Evolutionary conservation across 2,113 vertebrate genomes (phyloP), one percentile per base, ranked within the genome.

Genomic region (Malaclemys terrapin): DNA sequence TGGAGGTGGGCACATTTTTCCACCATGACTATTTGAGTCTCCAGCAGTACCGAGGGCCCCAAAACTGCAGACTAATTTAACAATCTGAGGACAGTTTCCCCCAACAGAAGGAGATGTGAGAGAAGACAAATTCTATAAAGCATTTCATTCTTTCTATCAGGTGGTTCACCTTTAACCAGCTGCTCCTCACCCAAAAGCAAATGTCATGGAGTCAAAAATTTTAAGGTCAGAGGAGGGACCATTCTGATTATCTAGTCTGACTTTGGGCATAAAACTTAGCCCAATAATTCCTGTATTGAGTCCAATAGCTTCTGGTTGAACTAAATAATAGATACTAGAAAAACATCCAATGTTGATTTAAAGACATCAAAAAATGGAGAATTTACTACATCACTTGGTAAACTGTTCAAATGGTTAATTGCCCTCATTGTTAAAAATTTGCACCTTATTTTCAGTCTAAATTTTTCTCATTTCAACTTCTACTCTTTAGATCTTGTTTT

Each of bases 251-350:
- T 65, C 82, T 83, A 88, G 52, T 38, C 25, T 89, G 80, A 42
- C 91, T 92, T 96, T 88, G 27, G 62, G 82, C 82, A 93, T 82
- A 54, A 72, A 92, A 89, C 62, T 95, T 95, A 50, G 75, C 47
- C 82, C 93, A 86, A 78, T 92, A 95, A 83, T 85, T 47, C n/a
- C 53, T 88, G 53, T 0, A 0, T 83, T 1, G 0, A 42, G 92
- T 95, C 95, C 88, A 57, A 3, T 97, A 93, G 87, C 76, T 92
- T 93, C 54, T 89, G 79, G n/a, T 31, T 88, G n/a, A 94, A 88
- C 87, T 96, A 94, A 94, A 95, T 35, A 25, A 1, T 42, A 50
- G 85, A 84, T 91, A 3, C 38, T 94, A 57, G 79, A 84, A 96
- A 94, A 89, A 76, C 0, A 2, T 38, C 35, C 19, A 72, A 8